Conservation (phyloP, 2,888 invertebrate species). For the Harpagoxenus sublaevis region DNA sequence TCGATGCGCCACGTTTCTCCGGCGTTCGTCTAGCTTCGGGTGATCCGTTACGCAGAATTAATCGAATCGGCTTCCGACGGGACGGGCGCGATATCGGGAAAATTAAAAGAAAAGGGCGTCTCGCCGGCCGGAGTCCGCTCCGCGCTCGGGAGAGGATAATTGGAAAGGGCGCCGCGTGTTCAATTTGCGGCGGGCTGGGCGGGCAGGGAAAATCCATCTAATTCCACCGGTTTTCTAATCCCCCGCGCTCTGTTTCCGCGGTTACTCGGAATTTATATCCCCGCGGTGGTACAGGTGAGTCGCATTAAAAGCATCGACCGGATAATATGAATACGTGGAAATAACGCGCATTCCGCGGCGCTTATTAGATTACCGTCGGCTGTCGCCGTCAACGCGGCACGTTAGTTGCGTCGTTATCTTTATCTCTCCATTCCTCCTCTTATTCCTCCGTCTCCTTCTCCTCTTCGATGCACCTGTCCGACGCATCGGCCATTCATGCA, state of each 20-base stretch:
- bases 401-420: slow-evolving; percentile 68
- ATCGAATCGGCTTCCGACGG: slow-evolving; percentile 25
- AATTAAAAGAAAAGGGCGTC: slow-evolving; percentile 19
- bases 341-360: slow-evolving; percentile 36
- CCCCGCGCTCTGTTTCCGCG: slow-evolving; percentile 28
- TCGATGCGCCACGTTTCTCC: background rate
- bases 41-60: slow-evolving; percentile 23
- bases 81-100: background rate
- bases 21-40: background rate
- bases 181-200: slow-evolving; percentile 19
- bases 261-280: slow-evolving; percentile 23
- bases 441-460: background rate
- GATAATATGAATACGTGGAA: slow-evolving; percentile 46
- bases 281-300: background rate
- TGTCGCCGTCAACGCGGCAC: slow-evolving; percentile 56
- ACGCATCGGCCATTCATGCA: slow-evolving; percentile 42
- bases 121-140: background rate
- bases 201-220: slow-evolving; percentile 55
- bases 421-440: slow-evolving; percentile 41
- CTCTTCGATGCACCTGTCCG: slow-evolving; percentile 61
- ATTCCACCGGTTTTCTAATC: slow-evolving; percentile 61
- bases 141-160: slow-evolving; percentile 21
- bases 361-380: slow-evolving; percentile 71
- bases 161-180: slow-evolving; percentile 8
- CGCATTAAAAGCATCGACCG: slow-evolving; percentile 30